phyloP scores from a whole-genome alignment of 2,113 vertebrate species.

The Neopipo cinnamomea region DNA sequence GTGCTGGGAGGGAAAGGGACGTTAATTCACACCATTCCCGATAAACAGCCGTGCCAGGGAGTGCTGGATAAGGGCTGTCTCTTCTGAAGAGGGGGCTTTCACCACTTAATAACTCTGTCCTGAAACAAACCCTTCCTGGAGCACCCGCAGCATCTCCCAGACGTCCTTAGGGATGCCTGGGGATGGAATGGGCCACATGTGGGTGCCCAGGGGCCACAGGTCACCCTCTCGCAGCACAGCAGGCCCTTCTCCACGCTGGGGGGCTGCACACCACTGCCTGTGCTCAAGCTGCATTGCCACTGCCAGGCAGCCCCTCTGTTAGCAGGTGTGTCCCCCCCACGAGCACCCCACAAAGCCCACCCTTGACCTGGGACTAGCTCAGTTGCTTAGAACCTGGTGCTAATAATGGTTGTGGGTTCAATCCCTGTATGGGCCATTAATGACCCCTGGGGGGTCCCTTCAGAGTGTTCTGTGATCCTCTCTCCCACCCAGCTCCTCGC shows the following conservation, averaged over 20 bases:
- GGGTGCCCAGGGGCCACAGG: neutral
- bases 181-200: rapidly evolving
- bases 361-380: neutral
- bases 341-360: neutral
- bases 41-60: neutral
- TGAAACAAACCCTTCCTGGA: neutral
- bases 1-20: neutral
- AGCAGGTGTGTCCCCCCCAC: no score
- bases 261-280: neutral
- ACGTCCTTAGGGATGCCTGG: neutral
- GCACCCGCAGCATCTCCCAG: rapidly evolving
- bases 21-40: neutral
- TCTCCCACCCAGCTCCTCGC: neutral
- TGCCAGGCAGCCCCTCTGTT: rapidly evolving
- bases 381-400: neutral
- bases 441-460: neutral
- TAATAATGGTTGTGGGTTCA: neutral
- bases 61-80: neutral
- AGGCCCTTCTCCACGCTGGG: neutral
- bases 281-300: rapidly evolving
- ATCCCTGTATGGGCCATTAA: neutral
- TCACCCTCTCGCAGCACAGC: neutral
- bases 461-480: neutral
- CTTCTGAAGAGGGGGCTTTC: neutral
- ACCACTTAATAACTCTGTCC: neutral